A percentile compares a stretch with the other conserved stretches of the same genome.
These are phyloP conservation scores for Buphagus erythrorhynchus DNA, from an alignment of 2,797 vertebrate species.

Conservation along the genomic window DNA sequence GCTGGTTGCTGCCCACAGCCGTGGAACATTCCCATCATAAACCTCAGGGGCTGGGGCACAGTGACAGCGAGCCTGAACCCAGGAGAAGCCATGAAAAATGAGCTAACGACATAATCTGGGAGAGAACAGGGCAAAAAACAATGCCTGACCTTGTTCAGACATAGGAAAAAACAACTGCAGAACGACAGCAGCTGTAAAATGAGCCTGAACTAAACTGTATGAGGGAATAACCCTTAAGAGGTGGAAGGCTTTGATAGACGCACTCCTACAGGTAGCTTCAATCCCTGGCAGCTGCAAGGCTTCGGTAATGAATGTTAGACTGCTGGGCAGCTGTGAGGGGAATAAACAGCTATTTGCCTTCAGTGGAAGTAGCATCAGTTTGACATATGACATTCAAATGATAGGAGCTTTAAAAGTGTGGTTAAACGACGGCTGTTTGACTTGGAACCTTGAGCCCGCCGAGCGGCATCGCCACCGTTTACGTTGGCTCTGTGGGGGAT, in stretches of 20 bases:
- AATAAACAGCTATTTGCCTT: conserved; percentile 64
- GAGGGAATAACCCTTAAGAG: conserved; percentile 11
- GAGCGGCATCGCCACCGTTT: not conserved
- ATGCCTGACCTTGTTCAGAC: not conserved
- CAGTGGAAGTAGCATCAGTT: conserved; percentile 14
- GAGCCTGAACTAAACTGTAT: not conserved
- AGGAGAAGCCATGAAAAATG: conserved; percentile 2
- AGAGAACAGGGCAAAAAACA: not conserved
- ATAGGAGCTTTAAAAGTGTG: conserved; percentile 36
- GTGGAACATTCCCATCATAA: not conserved
- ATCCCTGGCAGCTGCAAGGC: conserved; percentile 29
- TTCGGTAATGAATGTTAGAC: conserved; percentile 59
- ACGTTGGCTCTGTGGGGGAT: not conserved
- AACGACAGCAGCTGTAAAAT: not conserved
- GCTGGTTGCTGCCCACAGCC: not conserved
- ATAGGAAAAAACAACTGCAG: not conserved
- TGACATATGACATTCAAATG: conserved; percentile 68
- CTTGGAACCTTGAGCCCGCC: not conserved
- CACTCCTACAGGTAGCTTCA: conserved; percentile 52
- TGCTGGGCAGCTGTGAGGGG: conserved; percentile 50
- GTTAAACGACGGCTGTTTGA: conserved; percentile 42
- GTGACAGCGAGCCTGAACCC: not conserved
- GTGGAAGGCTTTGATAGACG: conserved; percentile 19
- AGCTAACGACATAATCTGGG: not conserved
- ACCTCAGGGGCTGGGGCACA: not conserved